These are phyloP conservation scores for Prietella phreatophila DNA, from an alignment of 2,113 vertebrate species.

Conservation along the genomic window DNA sequence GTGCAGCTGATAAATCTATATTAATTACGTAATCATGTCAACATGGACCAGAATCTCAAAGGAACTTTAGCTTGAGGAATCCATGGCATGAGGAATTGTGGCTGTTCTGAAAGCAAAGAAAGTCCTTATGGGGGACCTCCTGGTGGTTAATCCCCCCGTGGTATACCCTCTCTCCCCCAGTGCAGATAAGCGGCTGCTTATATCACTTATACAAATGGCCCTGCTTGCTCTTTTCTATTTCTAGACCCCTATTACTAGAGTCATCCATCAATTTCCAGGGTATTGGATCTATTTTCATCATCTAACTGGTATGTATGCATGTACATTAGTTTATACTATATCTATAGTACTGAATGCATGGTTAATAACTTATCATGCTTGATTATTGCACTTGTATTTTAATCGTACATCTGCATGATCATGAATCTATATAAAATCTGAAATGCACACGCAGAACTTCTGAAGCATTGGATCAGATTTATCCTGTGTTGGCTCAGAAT, in stretches of 20 bases:
- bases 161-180: not conserved
- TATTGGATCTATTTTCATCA: not conserved
- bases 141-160: not conserved
- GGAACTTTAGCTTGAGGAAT: not conserved
- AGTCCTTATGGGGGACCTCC: not conserved
- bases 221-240: not conserved
- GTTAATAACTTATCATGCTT: not conserved
- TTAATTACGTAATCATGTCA: not conserved
- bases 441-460: too few species aligned
- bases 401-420: not conserved
- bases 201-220: not conserved
- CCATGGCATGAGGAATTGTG: not conserved
- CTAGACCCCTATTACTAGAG: not conserved
- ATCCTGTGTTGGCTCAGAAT: constrained; percentile 15
- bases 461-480: not conserved
- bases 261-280: not conserved
- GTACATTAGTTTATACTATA: not conserved
- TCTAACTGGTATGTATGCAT: not conserved
- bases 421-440: not conserved
- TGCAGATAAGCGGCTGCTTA: not conserved
- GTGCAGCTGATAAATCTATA: not conserved
- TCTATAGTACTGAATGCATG: not conserved
- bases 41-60: not conserved
- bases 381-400: not conserved
- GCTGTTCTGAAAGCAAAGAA: not conserved